A percentile compares a stretch with the other conserved stretches of the same genome.
phyloP scores from a whole-genome alignment of 2,113 vertebrate species.

The Semicossyphus pulcher region DNA sequence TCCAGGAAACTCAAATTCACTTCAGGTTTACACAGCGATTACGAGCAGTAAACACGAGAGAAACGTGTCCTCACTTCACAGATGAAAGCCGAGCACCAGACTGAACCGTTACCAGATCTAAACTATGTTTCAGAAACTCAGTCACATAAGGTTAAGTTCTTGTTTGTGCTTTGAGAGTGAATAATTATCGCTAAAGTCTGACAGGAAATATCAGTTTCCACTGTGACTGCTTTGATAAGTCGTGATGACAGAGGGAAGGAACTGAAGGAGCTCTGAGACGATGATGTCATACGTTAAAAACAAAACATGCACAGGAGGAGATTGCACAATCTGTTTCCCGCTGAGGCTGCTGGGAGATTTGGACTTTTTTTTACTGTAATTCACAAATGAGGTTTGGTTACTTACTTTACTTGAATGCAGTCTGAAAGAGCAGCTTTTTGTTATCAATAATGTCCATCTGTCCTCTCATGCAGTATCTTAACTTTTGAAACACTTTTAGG shows the following conservation, averaged over 20 bases:
- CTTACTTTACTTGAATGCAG: no score
- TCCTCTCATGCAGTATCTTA: not conserved
- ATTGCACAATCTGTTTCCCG: constrained; percentile 37
- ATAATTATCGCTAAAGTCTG: constrained; percentile 35
- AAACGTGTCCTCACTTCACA: constrained; percentile 19
- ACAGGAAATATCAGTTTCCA: constrained; percentile 41
- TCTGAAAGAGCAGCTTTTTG: not conserved
- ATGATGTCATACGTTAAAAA: constrained; percentile 70
- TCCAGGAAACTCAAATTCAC: constrained; percentile 19
- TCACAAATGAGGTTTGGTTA: not conserved
- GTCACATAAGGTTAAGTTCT: not conserved
- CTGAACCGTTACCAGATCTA: constrained; percentile 35
- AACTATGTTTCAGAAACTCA: constrained; percentile 13
- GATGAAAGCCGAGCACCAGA: constrained; percentile 45
- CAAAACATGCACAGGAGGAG: constrained; percentile 46
- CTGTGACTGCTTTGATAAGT: constrained; percentile 52
- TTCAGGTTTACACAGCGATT: constrained; percentile 25
- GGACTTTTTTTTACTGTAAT: not conserved
- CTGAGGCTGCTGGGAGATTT: constrained; percentile 5
- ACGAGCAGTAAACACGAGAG: constrained; percentile 19
- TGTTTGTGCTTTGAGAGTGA: constrained; percentile 51
- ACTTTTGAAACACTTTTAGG: not conserved
- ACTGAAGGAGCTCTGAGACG: constrained; percentile 61
- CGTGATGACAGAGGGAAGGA: constrained; percentile 39
- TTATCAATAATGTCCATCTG: constrained; percentile 1